Conservation (phyloP, 2,888 invertebrate genomes). For the Balanococcus diminutus region DNA sequence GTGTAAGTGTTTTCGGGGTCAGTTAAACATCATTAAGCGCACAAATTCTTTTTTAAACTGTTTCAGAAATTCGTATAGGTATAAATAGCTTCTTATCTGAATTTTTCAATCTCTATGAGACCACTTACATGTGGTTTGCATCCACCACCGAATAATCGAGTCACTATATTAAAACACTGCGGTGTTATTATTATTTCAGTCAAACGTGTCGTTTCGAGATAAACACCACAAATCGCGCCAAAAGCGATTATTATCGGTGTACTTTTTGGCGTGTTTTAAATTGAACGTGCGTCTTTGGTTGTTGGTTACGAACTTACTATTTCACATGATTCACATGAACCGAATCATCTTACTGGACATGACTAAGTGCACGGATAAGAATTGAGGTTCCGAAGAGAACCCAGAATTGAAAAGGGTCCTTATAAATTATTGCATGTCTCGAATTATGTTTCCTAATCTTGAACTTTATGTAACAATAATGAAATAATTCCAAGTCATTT, state of each 20-base stretch:
- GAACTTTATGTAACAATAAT: too few relatives aligned
- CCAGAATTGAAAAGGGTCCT: too few relatives aligned
- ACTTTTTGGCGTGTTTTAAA: not conserved
- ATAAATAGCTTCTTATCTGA: conserved; percentile 32
- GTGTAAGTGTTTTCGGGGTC: conserved; percentile 30
- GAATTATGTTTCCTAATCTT: too few relatives aligned
- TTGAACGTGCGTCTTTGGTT: not conserved
- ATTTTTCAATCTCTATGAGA: not conserved
- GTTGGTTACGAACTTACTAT: not conserved
- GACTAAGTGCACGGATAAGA: too few relatives aligned
- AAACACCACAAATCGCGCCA: conserved; percentile 32
- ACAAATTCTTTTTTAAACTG: conserved; percentile 20
- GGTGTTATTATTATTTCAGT: conserved; percentile 23
- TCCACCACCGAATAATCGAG: conserved; percentile 8
- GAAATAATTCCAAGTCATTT: too few relatives aligned
- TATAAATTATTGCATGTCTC: too few relatives aligned
- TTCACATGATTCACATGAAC: not conserved
- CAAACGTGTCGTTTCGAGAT: conserved; percentile 27
- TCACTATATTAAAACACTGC: not conserved
- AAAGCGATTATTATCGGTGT: conserved; percentile 19
- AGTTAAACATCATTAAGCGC: conserved; percentile 19
- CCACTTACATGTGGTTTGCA: not conserved
- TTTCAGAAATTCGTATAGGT: not conserved
- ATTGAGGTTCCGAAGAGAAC: too few relatives aligned
- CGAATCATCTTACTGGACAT: too few relatives aligned